Percentiles rank a stretch among this genome's conserved stretches.
Evolutionary conservation across 2,113 vertebrate genomes (phyloP).

Genomic region (Carettochelys insculpta): DNA sequence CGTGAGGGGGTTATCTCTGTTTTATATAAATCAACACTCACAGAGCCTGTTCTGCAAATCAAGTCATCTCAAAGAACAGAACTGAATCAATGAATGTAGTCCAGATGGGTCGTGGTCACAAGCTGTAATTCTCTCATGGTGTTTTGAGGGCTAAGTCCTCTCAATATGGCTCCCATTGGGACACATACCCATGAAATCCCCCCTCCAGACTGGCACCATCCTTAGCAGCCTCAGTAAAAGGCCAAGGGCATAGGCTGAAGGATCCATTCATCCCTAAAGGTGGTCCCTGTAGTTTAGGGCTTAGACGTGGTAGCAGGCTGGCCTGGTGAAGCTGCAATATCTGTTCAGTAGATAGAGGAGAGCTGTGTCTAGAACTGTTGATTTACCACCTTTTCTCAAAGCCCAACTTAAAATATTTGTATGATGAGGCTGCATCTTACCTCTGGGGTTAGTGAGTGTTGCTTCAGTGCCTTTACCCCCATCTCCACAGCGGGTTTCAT

Average conservation of each 20-base stretch:
- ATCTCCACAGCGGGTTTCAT: constrained; percentile 95
- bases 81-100: neutral
- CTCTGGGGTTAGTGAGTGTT: constrained; percentile 94
- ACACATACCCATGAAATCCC: fast-evolving
- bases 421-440: constrained; percentile 73
- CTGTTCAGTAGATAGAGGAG: neutral
- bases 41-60: neutral
- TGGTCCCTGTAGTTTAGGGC: neutral
- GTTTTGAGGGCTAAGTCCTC: neutral
- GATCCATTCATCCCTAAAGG: neutral
- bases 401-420: neutral
- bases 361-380: neutral
- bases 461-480: constrained; percentile 95
- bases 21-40: neutral
- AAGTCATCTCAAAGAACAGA: neutral
- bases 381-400: neutral
- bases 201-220: neutral
- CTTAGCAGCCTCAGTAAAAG: neutral
- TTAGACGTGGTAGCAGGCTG: neutral
- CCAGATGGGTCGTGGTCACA: neutral
- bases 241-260: neutral
- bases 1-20: neutral
- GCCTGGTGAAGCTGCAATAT: neutral
- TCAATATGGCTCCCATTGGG: neutral
- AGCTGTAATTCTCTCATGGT: neutral